Evolutionary conservation across 1,140 invertebrate genomes (phyloP).

Genomic region (Venturia canescens): DNA sequence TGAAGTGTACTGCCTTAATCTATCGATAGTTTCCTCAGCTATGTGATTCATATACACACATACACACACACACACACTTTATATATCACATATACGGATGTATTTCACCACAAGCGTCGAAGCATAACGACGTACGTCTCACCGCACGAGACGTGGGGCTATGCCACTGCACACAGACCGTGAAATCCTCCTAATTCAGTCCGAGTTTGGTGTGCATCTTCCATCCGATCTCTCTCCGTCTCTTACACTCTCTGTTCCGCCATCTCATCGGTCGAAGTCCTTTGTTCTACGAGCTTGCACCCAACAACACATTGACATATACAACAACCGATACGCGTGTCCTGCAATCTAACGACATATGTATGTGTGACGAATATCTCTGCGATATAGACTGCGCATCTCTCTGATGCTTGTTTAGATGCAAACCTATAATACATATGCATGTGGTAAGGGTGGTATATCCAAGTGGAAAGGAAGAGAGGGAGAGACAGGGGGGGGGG

Average conservation of each 20-base stretch:
- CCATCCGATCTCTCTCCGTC: not conserved
- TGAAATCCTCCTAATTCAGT: constrained; percentile 58
- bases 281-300: constrained; percentile 21
- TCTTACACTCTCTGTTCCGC: not conserved
- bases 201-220: not conserved
- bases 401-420: constrained; percentile 32
- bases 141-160: constrained; percentile 47
- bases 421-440: constrained; percentile 44
- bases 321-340: no score
- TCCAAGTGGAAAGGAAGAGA: not conserved
- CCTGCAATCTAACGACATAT: not conserved
- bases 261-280: constrained; percentile 22
- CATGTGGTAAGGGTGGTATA: constrained; percentile 26
- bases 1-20: not conserved
- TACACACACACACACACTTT: not conserved
- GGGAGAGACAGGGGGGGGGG: no score
- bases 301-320: not conserved
- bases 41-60: not conserved
- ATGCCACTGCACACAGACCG: constrained; percentile 42
- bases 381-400: constrained; percentile 52
- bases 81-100: not conserved
- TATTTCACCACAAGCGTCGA: constrained; percentile 46
- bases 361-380: not conserved
- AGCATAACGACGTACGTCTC: constrained; percentile 30
- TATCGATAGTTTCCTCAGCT: not conserved